phyloP scores from a whole-genome alignment of 1,140 invertebrate species.

The Penaeus indicus region DNA sequence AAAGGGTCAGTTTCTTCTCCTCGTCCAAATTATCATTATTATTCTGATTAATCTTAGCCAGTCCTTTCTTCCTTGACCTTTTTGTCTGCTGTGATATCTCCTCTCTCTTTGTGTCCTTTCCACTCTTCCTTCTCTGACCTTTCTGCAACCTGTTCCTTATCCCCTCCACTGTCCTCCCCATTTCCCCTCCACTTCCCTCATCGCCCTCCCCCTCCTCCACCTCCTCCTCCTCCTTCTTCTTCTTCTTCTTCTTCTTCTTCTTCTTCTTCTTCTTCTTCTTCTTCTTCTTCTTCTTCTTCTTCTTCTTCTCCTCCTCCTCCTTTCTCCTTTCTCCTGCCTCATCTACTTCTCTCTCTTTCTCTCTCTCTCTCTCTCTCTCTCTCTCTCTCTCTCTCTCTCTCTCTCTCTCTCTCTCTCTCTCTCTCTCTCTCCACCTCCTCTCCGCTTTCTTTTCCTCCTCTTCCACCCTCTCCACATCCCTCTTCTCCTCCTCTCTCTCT shows the following conservation, averaged over 20 bases:
- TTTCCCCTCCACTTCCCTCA: too few relatives aligned
- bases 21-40: too few relatives aligned
- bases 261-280: background rate
- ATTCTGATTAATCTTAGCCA: too few relatives aligned
- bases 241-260: too few relatives aligned
- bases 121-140: too few relatives aligned
- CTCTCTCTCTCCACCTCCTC: background rate
- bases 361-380: background rate
- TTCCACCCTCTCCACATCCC: background rate
- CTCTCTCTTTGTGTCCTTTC: too few relatives aligned
- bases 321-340: background rate
- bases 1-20: too few relatives aligned
- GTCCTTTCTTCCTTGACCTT: too few relatives aligned
- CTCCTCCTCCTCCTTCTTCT: background rate
- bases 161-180: too few relatives aligned
- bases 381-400: background rate
- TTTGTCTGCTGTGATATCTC: too few relatives aligned
- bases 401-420: background rate
- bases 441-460: background rate
- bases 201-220: background rate
- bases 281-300: background rate
- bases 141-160: too few relatives aligned
- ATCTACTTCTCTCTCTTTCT: background rate
- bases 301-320: background rate
- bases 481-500: background rate